These are phyloP conservation scores for Thunnus maccoyii DNA, from an alignment of 2,113 vertebrate species.

Conservation along the genomic window DNA sequence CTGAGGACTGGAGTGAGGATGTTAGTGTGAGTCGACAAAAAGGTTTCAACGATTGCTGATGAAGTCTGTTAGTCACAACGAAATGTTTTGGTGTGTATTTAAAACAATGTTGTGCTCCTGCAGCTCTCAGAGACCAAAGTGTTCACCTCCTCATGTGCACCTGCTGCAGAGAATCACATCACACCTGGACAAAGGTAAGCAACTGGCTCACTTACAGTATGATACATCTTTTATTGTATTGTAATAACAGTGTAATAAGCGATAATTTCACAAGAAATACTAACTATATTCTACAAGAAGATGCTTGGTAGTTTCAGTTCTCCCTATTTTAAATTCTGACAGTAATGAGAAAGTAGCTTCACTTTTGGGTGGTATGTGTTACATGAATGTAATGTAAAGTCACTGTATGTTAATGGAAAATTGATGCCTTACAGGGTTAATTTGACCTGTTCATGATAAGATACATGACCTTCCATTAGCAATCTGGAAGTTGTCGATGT, in stretches of 20 bases:
- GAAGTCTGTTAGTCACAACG: neutral
- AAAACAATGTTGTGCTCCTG: slow-evolving; percentile 27
- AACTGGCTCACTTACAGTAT: neutral
- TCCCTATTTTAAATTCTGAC: neutral
- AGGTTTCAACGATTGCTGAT: neutral
- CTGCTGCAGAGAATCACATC: slow-evolving; percentile 90
- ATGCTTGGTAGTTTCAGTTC: neutral
- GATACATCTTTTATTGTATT: neutral
- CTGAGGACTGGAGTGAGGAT: slow-evolving; percentile 98
- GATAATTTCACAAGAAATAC: neutral
- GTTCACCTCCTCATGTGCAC: slow-evolving; percentile 93
- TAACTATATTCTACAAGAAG: neutral
- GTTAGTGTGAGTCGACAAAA: slow-evolving; percentile 85
- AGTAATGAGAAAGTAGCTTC: neutral
- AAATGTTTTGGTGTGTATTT: neutral
- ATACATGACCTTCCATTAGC: too few relatives aligned
- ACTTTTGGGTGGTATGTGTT: too few relatives aligned
- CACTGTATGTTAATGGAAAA: too few relatives aligned
- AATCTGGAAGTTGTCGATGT: too few relatives aligned
- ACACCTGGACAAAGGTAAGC: slow-evolving; percentile 90
- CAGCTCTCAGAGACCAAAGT: slow-evolving; percentile 98
- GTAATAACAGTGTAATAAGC: too few relatives aligned
- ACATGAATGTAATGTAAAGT: too few relatives aligned
- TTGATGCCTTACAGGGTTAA: too few relatives aligned
- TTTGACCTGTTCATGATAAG: too few relatives aligned